Percentiles rank a stretch among this genome's conserved stretches.
Evolutionary conservation across 2,888 invertebrate genomes (phyloP).

Genomic region (Andrena fulva): DNA sequence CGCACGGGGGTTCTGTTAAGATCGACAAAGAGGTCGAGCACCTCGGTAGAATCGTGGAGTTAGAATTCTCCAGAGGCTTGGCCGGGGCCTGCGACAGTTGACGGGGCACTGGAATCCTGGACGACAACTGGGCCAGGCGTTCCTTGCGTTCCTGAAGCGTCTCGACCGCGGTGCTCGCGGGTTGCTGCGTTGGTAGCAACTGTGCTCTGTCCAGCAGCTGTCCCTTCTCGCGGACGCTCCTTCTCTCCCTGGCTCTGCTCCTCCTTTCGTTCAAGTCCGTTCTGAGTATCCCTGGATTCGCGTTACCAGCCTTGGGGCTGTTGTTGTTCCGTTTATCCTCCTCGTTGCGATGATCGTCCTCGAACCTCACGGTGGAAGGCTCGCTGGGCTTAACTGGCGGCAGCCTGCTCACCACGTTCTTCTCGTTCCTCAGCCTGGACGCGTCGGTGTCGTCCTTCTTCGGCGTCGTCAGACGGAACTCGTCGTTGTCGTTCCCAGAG

Average conservation of each 20-base stretch:
- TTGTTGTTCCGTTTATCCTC: conserved; percentile 73
- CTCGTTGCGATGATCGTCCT: conserved; percentile 69
- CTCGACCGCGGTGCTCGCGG: conserved; percentile 56
- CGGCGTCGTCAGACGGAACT: conserved; percentile 13
- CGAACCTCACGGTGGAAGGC: conserved; percentile 64
- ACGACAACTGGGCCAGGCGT: conserved; percentile 66
- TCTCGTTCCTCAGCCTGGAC: conserved; percentile 42
- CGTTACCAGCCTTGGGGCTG: conserved; percentile 55
- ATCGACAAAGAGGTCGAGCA: conserved; percentile 64
- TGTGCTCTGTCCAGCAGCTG: conserved; percentile 31
- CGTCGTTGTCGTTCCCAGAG: conserved; percentile 62
- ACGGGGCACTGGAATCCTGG: conserved; percentile 74
- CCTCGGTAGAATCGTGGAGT: conserved; percentile 25
- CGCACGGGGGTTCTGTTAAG: conserved; percentile 74
- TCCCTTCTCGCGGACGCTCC: conserved; percentile 73
- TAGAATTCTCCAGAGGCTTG: conserved; percentile 28
- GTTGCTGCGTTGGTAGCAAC: conserved; percentile 44
- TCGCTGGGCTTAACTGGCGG: conserved; percentile 69
- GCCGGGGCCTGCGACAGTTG: conserved; percentile 35
- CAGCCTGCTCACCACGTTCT: conserved; percentile 56
- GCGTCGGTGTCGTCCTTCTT: conserved; percentile 50
- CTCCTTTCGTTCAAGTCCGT: conserved; percentile 77
- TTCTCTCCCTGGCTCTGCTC: conserved; percentile 80
- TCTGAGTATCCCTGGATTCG: conserved; percentile 70
- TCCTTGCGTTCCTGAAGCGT: conserved; percentile 75